Conservation (phyloP, 1,140 invertebrate species). For the Penaeus vannamei region DNA sequence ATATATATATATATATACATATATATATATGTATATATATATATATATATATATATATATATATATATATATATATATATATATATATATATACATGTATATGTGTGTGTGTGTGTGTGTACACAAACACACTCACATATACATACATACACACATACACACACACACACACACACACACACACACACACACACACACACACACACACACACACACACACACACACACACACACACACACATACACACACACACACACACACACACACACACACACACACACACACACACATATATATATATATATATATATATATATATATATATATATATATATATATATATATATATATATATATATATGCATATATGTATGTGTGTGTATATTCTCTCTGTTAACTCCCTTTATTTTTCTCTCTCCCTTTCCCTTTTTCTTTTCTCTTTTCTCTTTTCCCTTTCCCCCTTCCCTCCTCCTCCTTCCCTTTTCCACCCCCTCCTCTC, state of each 20-base stretch:
- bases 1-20: conserved; percentile 9
- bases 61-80: conserved; percentile 16
- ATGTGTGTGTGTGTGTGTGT: too few relatives aligned
- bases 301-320: conserved; percentile 16
- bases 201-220: conserved; percentile 11
- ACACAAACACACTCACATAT: too few relatives aligned
- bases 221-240: conserved; percentile 13
- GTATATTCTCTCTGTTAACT: background rate
- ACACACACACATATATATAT: too few relatives aligned
- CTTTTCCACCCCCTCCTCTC: too few relatives aligned
- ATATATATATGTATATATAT: conserved; percentile 8
- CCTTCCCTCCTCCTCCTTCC: too few relatives aligned
- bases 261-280: too few relatives aligned
- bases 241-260: too few relatives aligned
- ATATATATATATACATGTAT: conserved; percentile 8
- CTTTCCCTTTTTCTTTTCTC: background rate
- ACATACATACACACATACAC: too few relatives aligned
- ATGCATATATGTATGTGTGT: conserved; percentile 12
- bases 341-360: too few relatives aligned
- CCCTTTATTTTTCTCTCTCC: background rate
- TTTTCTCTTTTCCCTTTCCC: background rate
- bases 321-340: background rate
- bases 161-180: conserved; percentile 11
- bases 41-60: conserved; percentile 16
- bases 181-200: conserved; percentile 11